Conservation (phyloP, 2,888 invertebrate species). For the Troilus luridus region DNA sequence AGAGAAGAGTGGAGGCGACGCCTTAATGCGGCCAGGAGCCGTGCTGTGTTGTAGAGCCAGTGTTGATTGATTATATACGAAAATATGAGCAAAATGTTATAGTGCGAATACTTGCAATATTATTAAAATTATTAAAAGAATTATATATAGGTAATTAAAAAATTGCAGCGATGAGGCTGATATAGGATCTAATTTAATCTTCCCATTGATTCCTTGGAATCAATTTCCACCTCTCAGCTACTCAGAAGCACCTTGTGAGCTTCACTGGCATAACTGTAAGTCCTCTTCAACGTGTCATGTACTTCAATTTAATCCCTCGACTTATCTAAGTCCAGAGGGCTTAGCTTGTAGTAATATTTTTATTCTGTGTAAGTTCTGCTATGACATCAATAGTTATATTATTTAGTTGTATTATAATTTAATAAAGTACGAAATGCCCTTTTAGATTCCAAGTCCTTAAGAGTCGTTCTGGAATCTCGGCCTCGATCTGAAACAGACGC, state of each 20-base stretch:
- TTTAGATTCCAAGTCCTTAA: neutral
- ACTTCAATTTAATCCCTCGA: neutral
- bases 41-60: too few relatives aligned
- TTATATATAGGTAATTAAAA: too few relatives aligned
- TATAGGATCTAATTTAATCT: neutral
- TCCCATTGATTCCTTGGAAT: neutral
- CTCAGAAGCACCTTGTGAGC: neutral
- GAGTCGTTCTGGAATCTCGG: neutral
- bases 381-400: too few relatives aligned
- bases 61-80: too few relatives aligned
- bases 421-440: neutral
- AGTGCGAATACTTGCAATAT: too few relatives aligned
- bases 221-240: too few relatives aligned
- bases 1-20: too few relatives aligned
- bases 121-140: too few relatives aligned
- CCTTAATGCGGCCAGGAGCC: too few relatives aligned
- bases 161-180: neutral
- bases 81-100: too few relatives aligned
- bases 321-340: neutral
- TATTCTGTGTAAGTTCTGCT: neutral
- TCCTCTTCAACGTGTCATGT: neutral
- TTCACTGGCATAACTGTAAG: neutral
- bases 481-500: neutral
- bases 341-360: neutral
- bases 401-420: neutral